Evolutionary conservation across 2,113 vertebrate genomes (phyloP), one percentile per base, ranked within the genome.

Genomic region (Loxodonta africana): DNA sequence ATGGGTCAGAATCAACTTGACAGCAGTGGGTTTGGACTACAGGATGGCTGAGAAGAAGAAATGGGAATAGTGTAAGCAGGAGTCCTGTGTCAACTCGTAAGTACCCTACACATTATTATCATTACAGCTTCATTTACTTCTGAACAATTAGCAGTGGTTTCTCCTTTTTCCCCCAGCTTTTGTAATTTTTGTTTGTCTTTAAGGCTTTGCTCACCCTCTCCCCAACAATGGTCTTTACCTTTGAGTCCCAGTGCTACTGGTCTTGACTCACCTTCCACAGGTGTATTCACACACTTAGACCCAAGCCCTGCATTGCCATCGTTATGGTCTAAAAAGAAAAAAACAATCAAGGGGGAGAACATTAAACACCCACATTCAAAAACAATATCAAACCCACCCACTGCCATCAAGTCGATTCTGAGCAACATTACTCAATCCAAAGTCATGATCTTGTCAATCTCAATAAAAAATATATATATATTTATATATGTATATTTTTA

Each of bases 221-320:
- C 76, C 26, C 20, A 76, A 88, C n/a, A 26, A 30, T 1, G 4
- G 30, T 8, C 37, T 74, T 91, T 51, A 76, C 41, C 14, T 57
- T 41, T 78, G 48, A 74, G 15, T 10, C 8, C 25, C 44, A 21
- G 33, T 23, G n/a, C 37, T 85, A 23, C 28, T 77, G 51, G 62
- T 37, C n/a, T 44, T 88, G 92, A 92, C 97, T 96, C 48, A 97
- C 98, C 97, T 95, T 94, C 82, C 7, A 26, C 6, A 10, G 90
- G 94, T 25, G 63, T 69, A 17, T 90, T 90, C 48, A 92, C 86
- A 94, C 96, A 97, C n/a, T 67, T 83, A 26, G 95, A 93, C n/a
- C 83, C 84, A 78, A 51, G 76, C 28, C 44, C 60, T 71, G 90
- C 33, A 7, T 4, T 57, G 46, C 77, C 78, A 84, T 77, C 65